phyloP scores from a whole-genome alignment of 2,797 vertebrate species.

The Danio albolineatus region DNA sequence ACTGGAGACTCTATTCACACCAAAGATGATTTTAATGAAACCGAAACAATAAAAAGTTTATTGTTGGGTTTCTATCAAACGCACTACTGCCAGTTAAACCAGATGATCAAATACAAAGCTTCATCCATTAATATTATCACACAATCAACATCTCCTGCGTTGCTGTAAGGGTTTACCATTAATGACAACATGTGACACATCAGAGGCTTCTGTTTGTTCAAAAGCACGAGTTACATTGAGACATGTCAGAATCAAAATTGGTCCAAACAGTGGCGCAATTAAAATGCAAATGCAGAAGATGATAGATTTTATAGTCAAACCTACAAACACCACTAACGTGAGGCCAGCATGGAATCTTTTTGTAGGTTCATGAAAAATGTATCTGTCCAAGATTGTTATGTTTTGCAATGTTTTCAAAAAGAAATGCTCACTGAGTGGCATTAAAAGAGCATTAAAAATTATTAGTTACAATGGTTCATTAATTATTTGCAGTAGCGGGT shows the following conservation, averaged over 20 bases:
- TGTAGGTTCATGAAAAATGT: no score
- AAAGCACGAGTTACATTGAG: slow-evolving; percentile 80
- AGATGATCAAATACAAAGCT: slow-evolving; percentile 46
- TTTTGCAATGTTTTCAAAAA: no score
- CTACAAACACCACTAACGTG: slow-evolving; percentile 41
- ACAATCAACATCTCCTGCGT: slow-evolving; percentile 41
- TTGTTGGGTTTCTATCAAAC: slow-evolving; percentile 37
- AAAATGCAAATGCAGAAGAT: slow-evolving; percentile 83
- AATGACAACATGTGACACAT: slow-evolving; percentile 58
- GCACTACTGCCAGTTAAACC: slow-evolving; percentile 11
- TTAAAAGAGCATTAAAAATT: no score
- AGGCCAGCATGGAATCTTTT: background rate
- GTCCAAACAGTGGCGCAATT: slow-evolving; percentile 85
- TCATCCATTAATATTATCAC: slow-evolving; percentile 56
- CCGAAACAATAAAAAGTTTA: background rate
- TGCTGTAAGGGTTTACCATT: slow-evolving; percentile 48
- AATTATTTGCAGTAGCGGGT: no score
- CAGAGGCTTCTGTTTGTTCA: slow-evolving; percentile 75
- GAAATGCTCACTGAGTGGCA: no score
- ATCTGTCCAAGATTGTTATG: no score
- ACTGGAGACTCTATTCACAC: background rate
- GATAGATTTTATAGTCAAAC: slow-evolving; percentile 72
- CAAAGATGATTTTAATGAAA: background rate
- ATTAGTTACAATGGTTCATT: no score
- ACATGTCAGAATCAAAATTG: slow-evolving; percentile 80